These are phyloP conservation scores for Parotia lawesii DNA, from an alignment of 2,113 vertebrate genomes.

Conservation along the genomic window DNA sequence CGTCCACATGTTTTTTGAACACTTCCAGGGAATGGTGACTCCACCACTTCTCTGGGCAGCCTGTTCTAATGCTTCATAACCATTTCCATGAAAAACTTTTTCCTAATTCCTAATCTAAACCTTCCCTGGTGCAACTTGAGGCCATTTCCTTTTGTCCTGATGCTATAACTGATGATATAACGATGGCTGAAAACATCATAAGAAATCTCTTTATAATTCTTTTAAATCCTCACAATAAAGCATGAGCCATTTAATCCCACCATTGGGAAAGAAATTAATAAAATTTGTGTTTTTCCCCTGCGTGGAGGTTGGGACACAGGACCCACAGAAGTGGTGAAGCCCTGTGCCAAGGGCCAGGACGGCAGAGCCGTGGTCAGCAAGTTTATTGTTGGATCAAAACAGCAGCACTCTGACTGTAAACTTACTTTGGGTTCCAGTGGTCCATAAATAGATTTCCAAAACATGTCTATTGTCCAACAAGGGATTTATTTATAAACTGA, in stretches of 20 bases:
- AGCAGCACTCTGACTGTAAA: not conserved
- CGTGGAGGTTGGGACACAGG: not conserved
- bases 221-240: not conserved
- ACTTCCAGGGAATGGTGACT: not conserved
- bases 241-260: not conserved
- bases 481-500: slow-evolving; percentile 41
- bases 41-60: not conserved
- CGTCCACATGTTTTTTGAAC: not conserved
- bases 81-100: not conserved
- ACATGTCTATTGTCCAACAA: not conserved
- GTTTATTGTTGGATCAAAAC: not conserved
- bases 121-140: not conserved
- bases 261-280: no score
- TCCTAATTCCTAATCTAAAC: not conserved
- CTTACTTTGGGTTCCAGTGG: not conserved
- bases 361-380: not conserved
- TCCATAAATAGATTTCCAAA: slow-evolving; percentile 19
- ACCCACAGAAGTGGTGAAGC: not conserved
- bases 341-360: rapidly evolving
- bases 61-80: not conserved
- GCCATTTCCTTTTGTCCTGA: not conserved
- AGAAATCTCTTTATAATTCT: not conserved
- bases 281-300: not conserved
- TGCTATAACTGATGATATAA: rapidly evolving
- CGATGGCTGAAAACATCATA: not conserved